Conservation (phyloP, 2,888 invertebrate species). For the Epistrophe eligans region DNA sequence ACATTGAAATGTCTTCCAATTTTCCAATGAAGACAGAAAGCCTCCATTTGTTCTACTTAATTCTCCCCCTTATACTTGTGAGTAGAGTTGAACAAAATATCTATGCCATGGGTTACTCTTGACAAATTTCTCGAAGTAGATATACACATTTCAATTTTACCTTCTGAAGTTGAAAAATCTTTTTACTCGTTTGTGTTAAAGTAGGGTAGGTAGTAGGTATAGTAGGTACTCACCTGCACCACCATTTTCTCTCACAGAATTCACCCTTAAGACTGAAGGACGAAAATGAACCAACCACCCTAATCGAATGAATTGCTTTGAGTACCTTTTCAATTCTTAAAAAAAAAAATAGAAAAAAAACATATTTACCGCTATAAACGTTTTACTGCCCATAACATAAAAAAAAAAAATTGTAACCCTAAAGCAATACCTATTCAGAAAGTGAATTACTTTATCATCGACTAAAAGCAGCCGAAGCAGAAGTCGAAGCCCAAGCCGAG, state of each 20-base stretch:
- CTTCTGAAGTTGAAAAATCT: background rate
- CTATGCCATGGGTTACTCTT: background rate
- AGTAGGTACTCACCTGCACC: background rate
- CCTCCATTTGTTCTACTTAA: background rate
- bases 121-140: too few relatives aligned
- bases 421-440: background rate
- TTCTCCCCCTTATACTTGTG: background rate
- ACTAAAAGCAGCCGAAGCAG: background rate
- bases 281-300: background rate
- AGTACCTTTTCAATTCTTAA: background rate
- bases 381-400: slow-evolving; percentile 19
- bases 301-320: background rate
- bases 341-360: background rate
- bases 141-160: background rate
- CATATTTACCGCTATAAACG: background rate
- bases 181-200: background rate
- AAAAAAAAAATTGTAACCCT: background rate
- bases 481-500: too few relatives aligned
- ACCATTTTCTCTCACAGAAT: background rate
- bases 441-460: slow-evolving; percentile 5
- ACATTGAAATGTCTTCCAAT: background rate
- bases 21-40: background rate
- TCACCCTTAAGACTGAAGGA: background rate
- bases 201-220: background rate
- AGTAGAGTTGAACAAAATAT: background rate